Conservation (phyloP, 2,797 vertebrate genomes). For the Champsocephalus gunnari region DNA sequence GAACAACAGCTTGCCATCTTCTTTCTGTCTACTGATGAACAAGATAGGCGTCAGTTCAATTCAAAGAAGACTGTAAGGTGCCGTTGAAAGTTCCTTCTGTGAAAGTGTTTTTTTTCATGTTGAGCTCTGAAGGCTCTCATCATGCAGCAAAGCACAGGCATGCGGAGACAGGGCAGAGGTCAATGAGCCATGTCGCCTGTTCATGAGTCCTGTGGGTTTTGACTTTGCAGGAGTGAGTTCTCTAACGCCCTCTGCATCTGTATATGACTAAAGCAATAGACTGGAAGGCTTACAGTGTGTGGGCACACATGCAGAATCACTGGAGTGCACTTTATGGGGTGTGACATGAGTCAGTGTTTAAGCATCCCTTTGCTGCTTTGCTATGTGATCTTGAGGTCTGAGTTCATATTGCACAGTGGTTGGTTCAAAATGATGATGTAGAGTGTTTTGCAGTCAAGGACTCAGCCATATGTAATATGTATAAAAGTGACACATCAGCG, state of each 20-base stretch:
- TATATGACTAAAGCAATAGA: constrained; percentile 9
- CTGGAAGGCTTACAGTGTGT: constrained; percentile 11
- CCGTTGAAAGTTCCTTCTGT: no score
- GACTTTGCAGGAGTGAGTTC: constrained; percentile 27
- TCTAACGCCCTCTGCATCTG: constrained; percentile 7
- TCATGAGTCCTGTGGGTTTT: constrained; percentile 7
- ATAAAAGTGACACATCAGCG: background rate
- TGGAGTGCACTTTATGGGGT: constrained; percentile 25
- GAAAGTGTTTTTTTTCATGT: background rate
- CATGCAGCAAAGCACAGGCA: constrained; percentile 1
- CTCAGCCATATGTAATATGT: background rate
- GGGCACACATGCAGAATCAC: constrained; percentile 41
- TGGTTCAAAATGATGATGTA: constrained; percentile 15
- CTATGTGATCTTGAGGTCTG: constrained; percentile 18
- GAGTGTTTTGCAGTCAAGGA: constrained; percentile 9
- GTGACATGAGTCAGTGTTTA: constrained; percentile 32
- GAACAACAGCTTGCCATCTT: background rate
- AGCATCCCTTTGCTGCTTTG: constrained; percentile 13
- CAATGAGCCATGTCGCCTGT: background rate
- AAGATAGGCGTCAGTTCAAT: no score
- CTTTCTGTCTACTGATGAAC: no score
- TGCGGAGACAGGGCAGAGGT: constrained; percentile 13
- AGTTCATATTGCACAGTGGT: constrained; percentile 4
- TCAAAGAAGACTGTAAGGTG: no score
- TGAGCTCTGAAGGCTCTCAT: background rate